A percentile compares a stretch with the other conserved stretches of the same genome.
Evolutionary conservation across 2,888 invertebrate species (phyloP).

Genomic region (Monochamus alternatus): DNA sequence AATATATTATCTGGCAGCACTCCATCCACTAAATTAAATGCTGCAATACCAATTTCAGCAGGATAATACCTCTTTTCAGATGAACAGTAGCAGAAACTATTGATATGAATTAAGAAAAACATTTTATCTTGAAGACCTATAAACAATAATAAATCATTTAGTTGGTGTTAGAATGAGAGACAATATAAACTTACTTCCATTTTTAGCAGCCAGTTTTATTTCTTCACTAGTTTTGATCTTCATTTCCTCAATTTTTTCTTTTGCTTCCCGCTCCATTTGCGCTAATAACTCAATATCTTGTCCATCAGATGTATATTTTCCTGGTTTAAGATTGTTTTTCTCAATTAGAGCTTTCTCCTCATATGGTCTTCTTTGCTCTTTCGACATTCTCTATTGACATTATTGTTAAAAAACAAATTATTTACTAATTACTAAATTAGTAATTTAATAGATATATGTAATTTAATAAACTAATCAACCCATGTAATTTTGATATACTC

Average conservation of each 20-base stretch:
- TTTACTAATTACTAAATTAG: too few species aligned
- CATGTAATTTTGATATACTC: too few species aligned
- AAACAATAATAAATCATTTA: conserved; percentile 3
- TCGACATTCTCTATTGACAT: conserved; percentile 47
- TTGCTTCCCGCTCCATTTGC: conserved; percentile 44
- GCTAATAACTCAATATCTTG: conserved; percentile 54
- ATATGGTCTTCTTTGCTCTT: conserved; percentile 52
- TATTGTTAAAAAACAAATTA: not conserved
- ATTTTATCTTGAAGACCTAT: conserved; percentile 51
- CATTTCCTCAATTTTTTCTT: conserved; percentile 50
- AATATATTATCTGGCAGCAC: conserved; percentile 56
- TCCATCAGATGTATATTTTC: conserved; percentile 55
- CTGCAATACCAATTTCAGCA: conserved; percentile 58
- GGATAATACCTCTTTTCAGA: conserved; percentile 51
- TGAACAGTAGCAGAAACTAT: conserved; percentile 55
- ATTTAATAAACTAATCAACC: too few species aligned
- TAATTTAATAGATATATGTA: too few species aligned
- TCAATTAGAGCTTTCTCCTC: conserved; percentile 46
- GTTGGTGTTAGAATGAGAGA: not conserved
- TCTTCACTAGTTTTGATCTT: conserved; percentile 49
- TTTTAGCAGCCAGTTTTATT: conserved; percentile 42
- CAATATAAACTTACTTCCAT: conserved; percentile 33
- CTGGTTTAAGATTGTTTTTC: conserved; percentile 42
- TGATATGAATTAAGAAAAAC: conserved; percentile 60
- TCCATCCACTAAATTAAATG: conserved; percentile 59